A percentile compares a stretch with the other conserved stretches of the same genome.
phyloP scores from a whole-genome alignment of 1,140 invertebrate genomes.

The Hycleus cichorii region DNA sequence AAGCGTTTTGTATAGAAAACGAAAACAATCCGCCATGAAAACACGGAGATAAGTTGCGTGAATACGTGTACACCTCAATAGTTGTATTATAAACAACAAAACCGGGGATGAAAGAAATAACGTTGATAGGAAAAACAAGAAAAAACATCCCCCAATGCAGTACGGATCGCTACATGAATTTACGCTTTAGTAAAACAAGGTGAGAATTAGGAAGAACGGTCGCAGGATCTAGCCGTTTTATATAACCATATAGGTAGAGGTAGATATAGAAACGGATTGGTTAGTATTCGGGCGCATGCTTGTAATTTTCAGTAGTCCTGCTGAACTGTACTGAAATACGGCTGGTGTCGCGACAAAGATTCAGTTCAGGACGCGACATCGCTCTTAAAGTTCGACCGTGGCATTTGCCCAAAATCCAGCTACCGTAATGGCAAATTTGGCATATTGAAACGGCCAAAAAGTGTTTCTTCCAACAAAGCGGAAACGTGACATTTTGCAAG shows the following conservation, averaged over 20 bases:
- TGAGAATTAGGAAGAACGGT: slow-evolving; percentile 17
- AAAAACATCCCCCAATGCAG: slow-evolving; percentile 5
- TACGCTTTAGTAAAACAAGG: slow-evolving; percentile 16
- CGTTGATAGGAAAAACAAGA: neutral
- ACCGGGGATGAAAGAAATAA: neutral
- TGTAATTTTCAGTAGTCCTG: slow-evolving; percentile 6
- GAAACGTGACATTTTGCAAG: too few relatives aligned
- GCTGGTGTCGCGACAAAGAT: neutral
- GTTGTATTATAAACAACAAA: neutral
- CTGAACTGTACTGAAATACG: slow-evolving; percentile 10
- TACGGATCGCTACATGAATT: slow-evolving; percentile 8
- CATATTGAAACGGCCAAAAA: too few relatives aligned
- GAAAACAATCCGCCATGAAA: too few relatives aligned
- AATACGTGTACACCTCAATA: too few relatives aligned
- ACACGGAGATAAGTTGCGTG: too few relatives aligned
- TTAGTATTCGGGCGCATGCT: slow-evolving; percentile 7
- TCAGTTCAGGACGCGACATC: slow-evolving; percentile 9
- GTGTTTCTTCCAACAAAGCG: too few relatives aligned
- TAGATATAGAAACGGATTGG: slow-evolving; percentile 7
- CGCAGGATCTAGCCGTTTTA: neutral
- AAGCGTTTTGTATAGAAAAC: too few relatives aligned
- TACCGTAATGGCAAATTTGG: too few relatives aligned
- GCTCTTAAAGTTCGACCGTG: neutral
- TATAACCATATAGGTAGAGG: neutral
- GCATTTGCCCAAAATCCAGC: too few relatives aligned